Percentiles rank a stretch among this genome's conserved stretches.
Evolutionary conservation across 1,140 invertebrate species (phyloP).

Genomic region (Trichoplusia ni): DNA sequence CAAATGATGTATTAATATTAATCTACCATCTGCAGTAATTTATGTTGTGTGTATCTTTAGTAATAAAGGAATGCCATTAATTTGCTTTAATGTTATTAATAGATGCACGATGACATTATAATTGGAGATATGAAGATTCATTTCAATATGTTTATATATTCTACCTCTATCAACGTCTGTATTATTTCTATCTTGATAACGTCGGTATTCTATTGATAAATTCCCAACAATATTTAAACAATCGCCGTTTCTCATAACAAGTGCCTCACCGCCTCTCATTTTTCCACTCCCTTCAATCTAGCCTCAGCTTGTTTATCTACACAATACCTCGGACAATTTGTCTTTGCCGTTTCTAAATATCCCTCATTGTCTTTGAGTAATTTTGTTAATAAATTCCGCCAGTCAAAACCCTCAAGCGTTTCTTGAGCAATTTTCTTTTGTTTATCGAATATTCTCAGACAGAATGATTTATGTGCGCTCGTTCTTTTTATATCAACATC

Average conservation of each 20-base stretch:
- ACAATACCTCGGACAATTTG: slow-evolving; percentile 66
- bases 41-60: too few relatives aligned
- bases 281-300: slow-evolving; percentile 35
- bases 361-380: slow-evolving; percentile 73
- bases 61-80: too few relatives aligned
- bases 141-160: neutral
- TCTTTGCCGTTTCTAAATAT: slow-evolving; percentile 69
- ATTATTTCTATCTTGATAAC: too few relatives aligned
- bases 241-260: slow-evolving; percentile 1
- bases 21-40: too few relatives aligned
- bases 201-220: too few relatives aligned
- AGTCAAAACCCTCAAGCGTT: slow-evolving; percentile 64
- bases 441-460: slow-evolving; percentile 60
- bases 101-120: too few relatives aligned
- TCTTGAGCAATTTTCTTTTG: slow-evolving; percentile 66
- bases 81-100: too few relatives aligned
- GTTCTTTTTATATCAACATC: slow-evolving; percentile 37
- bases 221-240: neutral
- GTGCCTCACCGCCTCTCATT: slow-evolving; percentile 4
- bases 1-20: too few relatives aligned
- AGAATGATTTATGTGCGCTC: slow-evolving; percentile 52
- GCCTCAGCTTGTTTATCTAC: slow-evolving; percentile 58
- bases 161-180: too few relatives aligned
- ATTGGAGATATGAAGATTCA: neutral
- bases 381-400: slow-evolving; percentile 71